Percentiles rank a stretch among this genome's conserved stretches.
Conservation (phyloP, 1,140 invertebrate genomes). For the Aphaenogaster floridana region DNA sequence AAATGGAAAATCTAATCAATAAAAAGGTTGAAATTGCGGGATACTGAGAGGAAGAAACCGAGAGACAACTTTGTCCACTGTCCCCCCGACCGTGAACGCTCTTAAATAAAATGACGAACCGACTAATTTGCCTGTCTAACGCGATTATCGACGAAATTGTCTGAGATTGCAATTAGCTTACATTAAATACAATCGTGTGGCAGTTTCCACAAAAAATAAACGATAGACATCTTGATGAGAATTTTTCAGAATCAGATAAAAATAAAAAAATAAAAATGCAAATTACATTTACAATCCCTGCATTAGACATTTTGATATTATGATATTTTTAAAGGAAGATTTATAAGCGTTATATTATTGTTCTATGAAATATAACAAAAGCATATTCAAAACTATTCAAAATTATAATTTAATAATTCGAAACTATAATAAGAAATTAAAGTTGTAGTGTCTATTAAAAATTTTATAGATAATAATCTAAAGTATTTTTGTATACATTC, state of each 20-base stretch:
- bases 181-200: conserved; percentile 51
- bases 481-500: not conserved
- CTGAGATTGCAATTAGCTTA: conserved; percentile 57
- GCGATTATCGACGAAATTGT: conserved; percentile 57
- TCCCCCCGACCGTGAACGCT: conserved; percentile 34
- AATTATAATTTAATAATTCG: not conserved
- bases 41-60: not conserved
- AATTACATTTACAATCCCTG: not conserved
- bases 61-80: conserved; percentile 21
- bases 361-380: not conserved
- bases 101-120: conserved; percentile 40
- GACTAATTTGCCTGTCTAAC: conserved; percentile 66
- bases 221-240: not conserved
- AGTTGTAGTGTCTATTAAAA: not conserved
- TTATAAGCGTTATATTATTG: not conserved
- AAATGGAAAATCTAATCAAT: conserved; percentile 35
- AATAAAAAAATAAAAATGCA: conserved; percentile 6
- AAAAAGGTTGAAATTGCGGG: conserved; percentile 2
- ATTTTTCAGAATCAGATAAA: not conserved
- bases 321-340: not conserved
- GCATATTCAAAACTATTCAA: not conserved
- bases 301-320: not conserved
- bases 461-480: not conserved
- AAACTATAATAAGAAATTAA: not conserved
- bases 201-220: conserved; percentile 24